Evolutionary conservation across 2,888 invertebrate species (phyloP).

Genomic region (Zeuzera pyrina): DNA sequence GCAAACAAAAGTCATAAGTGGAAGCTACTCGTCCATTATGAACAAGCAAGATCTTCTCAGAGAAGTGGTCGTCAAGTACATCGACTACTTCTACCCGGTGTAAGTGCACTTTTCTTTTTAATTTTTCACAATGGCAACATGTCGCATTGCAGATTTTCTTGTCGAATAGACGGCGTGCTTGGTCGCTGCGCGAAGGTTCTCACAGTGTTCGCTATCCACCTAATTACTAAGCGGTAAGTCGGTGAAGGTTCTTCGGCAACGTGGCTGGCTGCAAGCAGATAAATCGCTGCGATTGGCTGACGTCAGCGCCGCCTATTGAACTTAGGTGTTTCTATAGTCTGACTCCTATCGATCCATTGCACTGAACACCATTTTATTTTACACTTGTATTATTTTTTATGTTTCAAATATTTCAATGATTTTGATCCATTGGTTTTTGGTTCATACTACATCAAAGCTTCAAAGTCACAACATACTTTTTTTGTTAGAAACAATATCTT

Average conservation of each 20-base stretch:
- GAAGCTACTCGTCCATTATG: slow-evolving; percentile 77
- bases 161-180: slow-evolving; percentile 10
- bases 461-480: too few species aligned
- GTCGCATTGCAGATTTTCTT: slow-evolving; percentile 46
- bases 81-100: slow-evolving; percentile 81
- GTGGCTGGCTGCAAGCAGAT: slow-evolving; percentile 50
- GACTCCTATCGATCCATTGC: slow-evolving; percentile 61
- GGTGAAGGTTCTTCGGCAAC: slow-evolving; percentile 64
- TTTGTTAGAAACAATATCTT: too few species aligned
- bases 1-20: slow-evolving; percentile 74
- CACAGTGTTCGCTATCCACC: slow-evolving; percentile 39
- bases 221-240: slow-evolving; percentile 61
- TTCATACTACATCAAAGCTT: too few species aligned
- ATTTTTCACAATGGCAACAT: slow-evolving; percentile 20
- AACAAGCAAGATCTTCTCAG: slow-evolving; percentile 78
- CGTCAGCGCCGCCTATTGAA: slow-evolving; percentile 59
- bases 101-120: slow-evolving; percentile 61
- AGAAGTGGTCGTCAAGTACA: slow-evolving; percentile 80
- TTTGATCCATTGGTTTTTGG: too few species aligned
- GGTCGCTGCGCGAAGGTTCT: slow-evolving; percentile 43
- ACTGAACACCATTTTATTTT: slow-evolving; percentile 43
- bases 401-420: too few species aligned
- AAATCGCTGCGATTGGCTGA: slow-evolving; percentile 46
- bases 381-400: too few species aligned
- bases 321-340: slow-evolving; percentile 45